Percentiles rank a stretch among this genome's conserved stretches.
These are phyloP conservation scores for Congeria kusceri DNA, from an alignment of 2,888 invertebrate genomes.

Conservation along the genomic window DNA sequence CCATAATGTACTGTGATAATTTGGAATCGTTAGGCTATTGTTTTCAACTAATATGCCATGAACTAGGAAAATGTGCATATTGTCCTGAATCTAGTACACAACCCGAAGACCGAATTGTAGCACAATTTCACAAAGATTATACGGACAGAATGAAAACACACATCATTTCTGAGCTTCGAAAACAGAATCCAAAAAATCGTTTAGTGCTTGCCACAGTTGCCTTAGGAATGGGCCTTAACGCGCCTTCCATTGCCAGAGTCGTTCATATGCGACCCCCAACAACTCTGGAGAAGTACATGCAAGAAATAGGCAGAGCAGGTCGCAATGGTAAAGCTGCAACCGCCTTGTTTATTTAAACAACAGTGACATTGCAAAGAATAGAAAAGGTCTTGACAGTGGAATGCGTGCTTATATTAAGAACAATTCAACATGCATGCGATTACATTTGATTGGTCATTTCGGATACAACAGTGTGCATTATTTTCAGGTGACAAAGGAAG, in stretches of 20 bases:
- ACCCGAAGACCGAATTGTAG: too few relatives aligned
- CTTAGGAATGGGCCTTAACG: too few relatives aligned
- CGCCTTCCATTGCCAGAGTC: constrained; percentile 36
- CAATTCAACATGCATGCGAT: constrained; percentile 23
- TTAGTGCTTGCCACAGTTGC: too few relatives aligned
- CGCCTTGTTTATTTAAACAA: constrained; percentile 51
- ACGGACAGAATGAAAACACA: too few relatives aligned
- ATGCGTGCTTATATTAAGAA: constrained; percentile 3
- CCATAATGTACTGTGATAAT: too few relatives aligned
- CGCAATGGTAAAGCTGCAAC: constrained; percentile 43
- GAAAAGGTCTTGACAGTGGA: constrained; percentile 39
- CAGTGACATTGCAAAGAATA: constrained; percentile 50
- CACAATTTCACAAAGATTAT: too few relatives aligned
- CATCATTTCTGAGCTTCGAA: too few relatives aligned
- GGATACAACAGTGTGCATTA: constrained; percentile 21
- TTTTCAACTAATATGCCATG: too few relatives aligned
- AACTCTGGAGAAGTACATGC: constrained; percentile 47
- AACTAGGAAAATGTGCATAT: too few relatives aligned
- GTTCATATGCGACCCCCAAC: constrained; percentile 56
- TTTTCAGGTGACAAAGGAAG: constrained; percentile 17
- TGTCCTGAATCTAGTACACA: too few relatives aligned
- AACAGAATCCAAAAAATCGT: too few relatives aligned
- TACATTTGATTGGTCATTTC: constrained; percentile 17
- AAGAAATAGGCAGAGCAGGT: constrained; percentile 64
- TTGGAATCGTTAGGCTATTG: too few relatives aligned